Evolutionary conservation across 2,888 invertebrate species (phyloP).

Genomic region (Carabus problematicus): DNA sequence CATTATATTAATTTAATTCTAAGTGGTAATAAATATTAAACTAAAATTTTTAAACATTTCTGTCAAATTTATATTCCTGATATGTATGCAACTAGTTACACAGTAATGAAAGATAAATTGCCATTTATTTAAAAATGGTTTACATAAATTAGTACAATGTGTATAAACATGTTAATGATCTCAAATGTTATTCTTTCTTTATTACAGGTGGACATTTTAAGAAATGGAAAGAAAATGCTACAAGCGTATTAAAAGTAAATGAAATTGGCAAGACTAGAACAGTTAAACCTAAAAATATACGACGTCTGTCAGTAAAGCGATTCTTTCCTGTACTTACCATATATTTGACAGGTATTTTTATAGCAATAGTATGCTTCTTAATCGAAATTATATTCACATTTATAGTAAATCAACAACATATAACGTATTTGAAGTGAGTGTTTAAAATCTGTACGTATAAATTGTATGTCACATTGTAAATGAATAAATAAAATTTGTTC

Average conservation of each 20-base stretch:
- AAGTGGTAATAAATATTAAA: constrained; percentile 8
- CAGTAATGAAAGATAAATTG: neutral
- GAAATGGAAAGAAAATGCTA: constrained; percentile 30
- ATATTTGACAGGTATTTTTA: constrained; percentile 21
- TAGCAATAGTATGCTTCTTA: constrained; percentile 18
- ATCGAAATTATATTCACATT: constrained; percentile 24
- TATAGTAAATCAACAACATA: constrained; percentile 10
- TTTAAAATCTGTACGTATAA: too few relatives aligned
- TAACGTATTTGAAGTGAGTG: too few relatives aligned
- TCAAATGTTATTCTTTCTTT: neutral
- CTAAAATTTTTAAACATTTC: too few relatives aligned
- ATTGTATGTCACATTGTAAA: neutral
- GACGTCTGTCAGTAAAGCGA: constrained; percentile 25
- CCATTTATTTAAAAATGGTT: neutral
- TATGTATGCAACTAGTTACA: neutral
- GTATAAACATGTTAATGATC: neutral
- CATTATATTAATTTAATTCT: constrained; percentile 19
- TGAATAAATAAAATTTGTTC: constrained; percentile 7
- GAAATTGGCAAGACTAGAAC: constrained; percentile 26
- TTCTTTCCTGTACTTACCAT: constrained; percentile 26
- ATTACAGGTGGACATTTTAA: constrained; percentile 33
- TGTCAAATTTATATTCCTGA: neutral
- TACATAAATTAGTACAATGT: neutral
- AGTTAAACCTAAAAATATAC: constrained; percentile 18
- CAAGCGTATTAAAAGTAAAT: constrained; percentile 3